Percentiles rank a stretch among this genome's conserved stretches.
These are phyloP conservation scores for Corythucha ciliata DNA, from an alignment of 2,888 invertebrate genomes.

Conservation along the genomic window DNA sequence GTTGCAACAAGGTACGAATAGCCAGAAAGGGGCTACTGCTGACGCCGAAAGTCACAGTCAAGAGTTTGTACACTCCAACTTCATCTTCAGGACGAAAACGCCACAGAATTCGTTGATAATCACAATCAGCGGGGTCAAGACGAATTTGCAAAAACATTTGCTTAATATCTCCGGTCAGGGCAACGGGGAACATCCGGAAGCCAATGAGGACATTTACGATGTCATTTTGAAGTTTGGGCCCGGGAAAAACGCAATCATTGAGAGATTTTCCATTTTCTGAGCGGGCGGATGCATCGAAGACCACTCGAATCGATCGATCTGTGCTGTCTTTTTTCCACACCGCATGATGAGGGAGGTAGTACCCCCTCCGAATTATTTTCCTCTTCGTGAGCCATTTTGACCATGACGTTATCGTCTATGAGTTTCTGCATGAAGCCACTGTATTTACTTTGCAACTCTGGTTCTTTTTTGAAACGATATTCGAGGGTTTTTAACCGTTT, in stretches of 20 bases:
- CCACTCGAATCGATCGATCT: not conserved
- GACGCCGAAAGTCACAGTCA: conserved; percentile 2
- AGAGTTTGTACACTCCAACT: not conserved
- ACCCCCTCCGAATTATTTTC: too few species aligned
- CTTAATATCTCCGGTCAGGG: conserved; percentile 2
- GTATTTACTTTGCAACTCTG: too few species aligned
- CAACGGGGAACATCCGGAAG: conserved; percentile 3
- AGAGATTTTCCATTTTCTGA: not conserved
- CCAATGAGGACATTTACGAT: conserved; percentile 6
- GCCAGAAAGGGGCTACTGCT: conserved; percentile 8
- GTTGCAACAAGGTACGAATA: conserved; percentile 2
- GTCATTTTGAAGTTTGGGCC: conserved; percentile 11
- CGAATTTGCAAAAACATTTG: conserved; percentile 11
- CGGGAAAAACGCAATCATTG: not conserved
- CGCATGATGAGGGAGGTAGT: conserved; percentile 18
- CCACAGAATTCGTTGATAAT: conserved; percentile 13
- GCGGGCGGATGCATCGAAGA: too few species aligned
- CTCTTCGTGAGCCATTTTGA: too few species aligned
- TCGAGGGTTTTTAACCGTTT: too few species aligned
- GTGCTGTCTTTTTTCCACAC: not conserved
- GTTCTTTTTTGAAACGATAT: too few species aligned
- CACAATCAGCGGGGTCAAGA: too few species aligned
- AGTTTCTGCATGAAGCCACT: too few species aligned
- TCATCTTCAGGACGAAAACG: not conserved
- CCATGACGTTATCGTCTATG: too few species aligned